These are phyloP conservation scores for Sinohyriopsis cumingii DNA, from an alignment of 2,888 invertebrate species.

Conservation along the genomic window DNA sequence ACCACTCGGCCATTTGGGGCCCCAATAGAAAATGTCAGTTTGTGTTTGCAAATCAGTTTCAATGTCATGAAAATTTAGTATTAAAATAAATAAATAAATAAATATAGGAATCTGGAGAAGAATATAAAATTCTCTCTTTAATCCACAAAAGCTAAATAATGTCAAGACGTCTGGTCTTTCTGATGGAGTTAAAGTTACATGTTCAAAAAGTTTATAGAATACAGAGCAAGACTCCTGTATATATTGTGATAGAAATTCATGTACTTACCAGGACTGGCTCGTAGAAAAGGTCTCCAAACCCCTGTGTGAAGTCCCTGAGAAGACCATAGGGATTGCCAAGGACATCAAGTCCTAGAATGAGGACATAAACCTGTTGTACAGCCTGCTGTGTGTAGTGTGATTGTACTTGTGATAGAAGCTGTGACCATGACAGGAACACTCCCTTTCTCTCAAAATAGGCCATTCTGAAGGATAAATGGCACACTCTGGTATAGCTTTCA, in stretches of 20 bases:
- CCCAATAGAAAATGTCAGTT: too few species aligned
- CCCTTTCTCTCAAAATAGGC: conserved; percentile 80
- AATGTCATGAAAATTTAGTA: too few species aligned
- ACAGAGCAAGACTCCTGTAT: background rate
- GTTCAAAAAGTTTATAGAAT: background rate
- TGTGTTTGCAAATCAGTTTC: too few species aligned
- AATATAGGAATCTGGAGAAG: too few species aligned
- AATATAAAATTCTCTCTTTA: too few species aligned
- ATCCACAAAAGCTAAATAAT: too few species aligned
- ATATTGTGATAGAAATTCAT: background rate
- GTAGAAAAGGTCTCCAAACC: conserved; percentile 78
- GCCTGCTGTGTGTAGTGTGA: conserved; percentile 82
- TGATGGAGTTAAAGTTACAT: too few species aligned
- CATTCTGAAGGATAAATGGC: conserved; percentile 75
- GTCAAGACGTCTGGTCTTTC: background rate
- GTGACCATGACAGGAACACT: conserved; percentile 74
- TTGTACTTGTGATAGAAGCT: conserved; percentile 76
- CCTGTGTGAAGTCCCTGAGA: conserved; percentile 78
- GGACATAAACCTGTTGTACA: conserved; percentile 86
- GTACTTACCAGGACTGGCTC: conserved; percentile 77
- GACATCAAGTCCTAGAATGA: conserved; percentile 84
- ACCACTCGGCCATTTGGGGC: too few species aligned
- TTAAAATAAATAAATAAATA: too few species aligned
- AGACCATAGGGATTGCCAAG: conserved; percentile 84
- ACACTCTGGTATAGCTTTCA: background rate